phyloP scores from a whole-genome alignment of 2,888 invertebrate genomes.

The Alviniconcha strummeri region DNA sequence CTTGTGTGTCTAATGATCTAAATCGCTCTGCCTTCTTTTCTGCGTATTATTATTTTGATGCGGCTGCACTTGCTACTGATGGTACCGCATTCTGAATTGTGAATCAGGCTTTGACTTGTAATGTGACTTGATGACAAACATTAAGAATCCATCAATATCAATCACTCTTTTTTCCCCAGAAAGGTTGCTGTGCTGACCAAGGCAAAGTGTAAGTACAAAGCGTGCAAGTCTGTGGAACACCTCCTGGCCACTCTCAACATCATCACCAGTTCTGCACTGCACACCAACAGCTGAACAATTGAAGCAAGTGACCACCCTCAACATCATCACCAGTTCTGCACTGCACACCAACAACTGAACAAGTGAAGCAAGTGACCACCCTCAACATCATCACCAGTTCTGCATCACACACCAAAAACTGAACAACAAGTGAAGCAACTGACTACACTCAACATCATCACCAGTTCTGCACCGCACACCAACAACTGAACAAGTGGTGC shows the following conservation, averaged over 20 bases:
- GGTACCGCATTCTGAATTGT: no score
- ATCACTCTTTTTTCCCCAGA: slow-evolving; percentile 42
- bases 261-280: neutral
- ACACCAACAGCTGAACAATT: no score
- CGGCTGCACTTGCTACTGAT: no score
- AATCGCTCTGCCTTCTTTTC: no score
- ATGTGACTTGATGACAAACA: no score
- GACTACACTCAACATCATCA: slow-evolving; percentile 25
- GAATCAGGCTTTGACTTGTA: no score
- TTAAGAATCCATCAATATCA: no score
- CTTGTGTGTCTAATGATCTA: no score
- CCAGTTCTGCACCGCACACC: neutral
- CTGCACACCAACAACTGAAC: no score
- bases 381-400: slow-evolving; percentile 23
- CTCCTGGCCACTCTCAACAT: slow-evolving; percentile 49
- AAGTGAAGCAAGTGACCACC: slow-evolving; percentile 32
- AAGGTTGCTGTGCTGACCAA: slow-evolving; percentile 66
- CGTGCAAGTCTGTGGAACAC: slow-evolving; percentile 67
- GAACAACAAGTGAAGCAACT: slow-evolving; percentile 29
- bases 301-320: slow-evolving; percentile 36
- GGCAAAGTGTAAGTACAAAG: slow-evolving; percentile 69
- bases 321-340: slow-evolving; percentile 3
- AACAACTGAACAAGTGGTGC: no score
- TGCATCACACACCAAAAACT: no score
- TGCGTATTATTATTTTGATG: no score